Evolutionary conservation across 2,797 vertebrate genomes (phyloP).

Genomic region (Erpetoichthys calabaricus): DNA sequence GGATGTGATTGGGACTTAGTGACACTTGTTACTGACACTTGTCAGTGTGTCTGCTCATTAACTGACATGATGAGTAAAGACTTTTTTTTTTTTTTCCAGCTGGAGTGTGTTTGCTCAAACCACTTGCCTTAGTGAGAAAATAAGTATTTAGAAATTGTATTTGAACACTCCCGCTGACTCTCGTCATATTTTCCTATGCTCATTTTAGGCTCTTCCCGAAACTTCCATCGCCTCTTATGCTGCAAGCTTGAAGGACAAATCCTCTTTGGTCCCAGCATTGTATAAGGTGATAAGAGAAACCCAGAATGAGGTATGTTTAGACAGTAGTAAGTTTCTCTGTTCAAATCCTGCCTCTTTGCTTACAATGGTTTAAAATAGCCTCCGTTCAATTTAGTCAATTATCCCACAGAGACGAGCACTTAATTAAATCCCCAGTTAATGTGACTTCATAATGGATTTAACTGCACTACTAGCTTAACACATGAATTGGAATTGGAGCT

Average conservation of each 20-base stretch:
- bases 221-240: conserved; percentile 79
- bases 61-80: too few relatives aligned
- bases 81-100: too few relatives aligned
- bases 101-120: too few relatives aligned
- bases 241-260: conserved; percentile 73
- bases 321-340: background rate
- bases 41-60: too few relatives aligned
- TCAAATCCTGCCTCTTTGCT: background rate
- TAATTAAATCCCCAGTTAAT: conserved; percentile 1
- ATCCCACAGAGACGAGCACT: background rate
- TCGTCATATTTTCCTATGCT: conserved; percentile 18
- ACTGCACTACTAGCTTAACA: background rate
- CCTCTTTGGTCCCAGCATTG: conserved; percentile 73
- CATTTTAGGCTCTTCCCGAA: conserved; percentile 80
- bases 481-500: background rate
- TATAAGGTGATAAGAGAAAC: conserved; percentile 93
- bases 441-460: background rate
- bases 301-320: conserved; percentile 76
- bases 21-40: too few relatives aligned
- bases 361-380: background rate
- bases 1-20: too few relatives aligned
- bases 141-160: too few relatives aligned
- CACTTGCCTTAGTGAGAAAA: too few relatives aligned
- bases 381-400: background rate
- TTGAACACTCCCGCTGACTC: too few relatives aligned